phyloP scores from a whole-genome alignment of 2,888 invertebrate genomes.

The Xestia sexstrigata region DNA sequence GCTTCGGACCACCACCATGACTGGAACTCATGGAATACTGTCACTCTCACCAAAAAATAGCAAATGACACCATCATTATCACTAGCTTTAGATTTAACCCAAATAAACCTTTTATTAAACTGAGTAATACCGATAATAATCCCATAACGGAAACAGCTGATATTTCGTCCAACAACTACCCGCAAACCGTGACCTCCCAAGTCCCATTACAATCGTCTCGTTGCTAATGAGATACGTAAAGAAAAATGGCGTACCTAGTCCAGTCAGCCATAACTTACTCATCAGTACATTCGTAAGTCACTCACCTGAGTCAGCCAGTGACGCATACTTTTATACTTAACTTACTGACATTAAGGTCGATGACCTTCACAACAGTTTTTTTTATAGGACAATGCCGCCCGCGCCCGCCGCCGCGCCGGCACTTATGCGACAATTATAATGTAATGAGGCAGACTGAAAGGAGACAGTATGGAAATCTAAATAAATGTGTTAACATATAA shows the following conservation, averaged over 20 bases:
- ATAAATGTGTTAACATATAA: conserved; percentile 20
- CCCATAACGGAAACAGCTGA: conserved; percentile 12
- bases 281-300: conserved; percentile 57
- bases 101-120: neutral
- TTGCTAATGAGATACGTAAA: conserved; percentile 20
- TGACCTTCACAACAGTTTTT: conserved; percentile 62
- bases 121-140: neutral
- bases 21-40: too few species aligned
- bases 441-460: conserved; percentile 45
- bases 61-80: neutral
- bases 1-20: neutral
- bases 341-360: conserved; percentile 65
- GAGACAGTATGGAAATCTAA: conserved; percentile 29
- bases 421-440: conserved; percentile 43
- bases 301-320: conserved; percentile 69
- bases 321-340: conserved; percentile 65
- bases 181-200: conserved; percentile 18
- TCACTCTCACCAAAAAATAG: neutral
- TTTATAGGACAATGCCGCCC: conserved; percentile 56
- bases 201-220: conserved; percentile 11
- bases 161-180: neutral
- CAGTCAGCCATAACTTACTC: conserved; percentile 48
- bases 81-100: neutral
- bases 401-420: conserved; percentile 25
- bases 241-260: conserved; percentile 37